Conservation (phyloP, 2,113 vertebrate genomes). For the Pelusios castaneus region DNA sequence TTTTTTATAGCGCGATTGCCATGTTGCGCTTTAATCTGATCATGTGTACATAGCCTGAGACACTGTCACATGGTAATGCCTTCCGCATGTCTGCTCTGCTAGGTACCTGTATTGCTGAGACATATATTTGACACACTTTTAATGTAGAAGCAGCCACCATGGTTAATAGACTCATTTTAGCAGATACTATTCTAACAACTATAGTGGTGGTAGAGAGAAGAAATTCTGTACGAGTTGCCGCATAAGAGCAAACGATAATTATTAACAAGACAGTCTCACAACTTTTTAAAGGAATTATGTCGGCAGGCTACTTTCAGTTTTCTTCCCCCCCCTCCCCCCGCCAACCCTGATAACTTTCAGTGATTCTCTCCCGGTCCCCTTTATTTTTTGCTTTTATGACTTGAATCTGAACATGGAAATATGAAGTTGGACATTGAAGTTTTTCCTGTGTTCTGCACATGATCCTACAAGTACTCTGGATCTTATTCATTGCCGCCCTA, state of each 20-base stretch:
- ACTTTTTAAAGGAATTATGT: not conserved
- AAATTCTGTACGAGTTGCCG: not conserved
- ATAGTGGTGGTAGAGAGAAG: not conserved
- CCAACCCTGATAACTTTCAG: not conserved
- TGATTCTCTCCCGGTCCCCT: not conserved
- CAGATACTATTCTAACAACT: constrained; percentile 24
- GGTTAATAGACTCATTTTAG: constrained; percentile 7
- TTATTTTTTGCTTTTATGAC: not conserved
- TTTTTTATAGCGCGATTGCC: no score
- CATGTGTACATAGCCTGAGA: no score
- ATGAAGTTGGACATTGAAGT: not conserved
- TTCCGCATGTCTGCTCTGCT: not conserved
- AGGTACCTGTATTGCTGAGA: constrained; percentile 29
- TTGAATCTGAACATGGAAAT: not conserved
- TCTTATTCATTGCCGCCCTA: not conserved
- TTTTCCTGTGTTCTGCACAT: not conserved
- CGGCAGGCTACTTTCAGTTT: not conserved
- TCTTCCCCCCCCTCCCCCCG: not conserved
- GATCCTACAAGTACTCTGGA: not conserved
- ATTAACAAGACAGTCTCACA: constrained; percentile 16
- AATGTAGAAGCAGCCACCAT: not conserved
- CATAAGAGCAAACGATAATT: constrained; percentile 25
- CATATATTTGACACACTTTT: constrained; percentile 8
- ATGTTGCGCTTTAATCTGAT: no score
- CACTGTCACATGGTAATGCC: not conserved